Evolutionary conservation across 1,140 invertebrate genomes (phyloP).

Genomic region (Drosophila kanapiae): DNA sequence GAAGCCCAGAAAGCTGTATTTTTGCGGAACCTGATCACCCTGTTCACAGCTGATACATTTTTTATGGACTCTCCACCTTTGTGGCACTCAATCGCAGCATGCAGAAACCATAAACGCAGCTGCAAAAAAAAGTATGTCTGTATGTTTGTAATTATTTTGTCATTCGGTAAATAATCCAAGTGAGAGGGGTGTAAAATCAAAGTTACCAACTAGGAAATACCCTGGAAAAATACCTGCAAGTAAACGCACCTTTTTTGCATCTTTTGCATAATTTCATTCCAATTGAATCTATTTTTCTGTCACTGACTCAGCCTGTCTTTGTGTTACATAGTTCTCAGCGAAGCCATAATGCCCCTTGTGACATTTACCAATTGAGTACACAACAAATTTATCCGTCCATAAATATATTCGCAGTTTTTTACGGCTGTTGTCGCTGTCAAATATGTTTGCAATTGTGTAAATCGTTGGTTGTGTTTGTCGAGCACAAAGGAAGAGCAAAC

Average conservation of each 20-base stretch:
- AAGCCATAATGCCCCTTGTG: neutral
- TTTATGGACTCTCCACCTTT: constrained; percentile 46
- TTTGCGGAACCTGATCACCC: constrained; percentile 21
- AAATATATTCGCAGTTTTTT: constrained; percentile 48
- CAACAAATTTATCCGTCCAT: constrained; percentile 53
- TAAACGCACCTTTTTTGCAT: neutral
- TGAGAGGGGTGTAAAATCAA: neutral
- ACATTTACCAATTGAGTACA: constrained; percentile 37
- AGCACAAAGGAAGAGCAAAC: constrained; percentile 52
- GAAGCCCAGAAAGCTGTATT: too few relatives aligned
- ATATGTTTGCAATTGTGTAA: constrained; percentile 53
- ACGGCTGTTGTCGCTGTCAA: constrained; percentile 43
- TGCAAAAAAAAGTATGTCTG: constrained; percentile 37
- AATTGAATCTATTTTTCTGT: too few relatives aligned
- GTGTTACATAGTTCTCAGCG: neutral
- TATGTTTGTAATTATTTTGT: constrained; percentile 62
- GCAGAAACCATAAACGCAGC: constrained; percentile 38
- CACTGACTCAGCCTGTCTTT: neutral
- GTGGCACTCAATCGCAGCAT: constrained; percentile 52
- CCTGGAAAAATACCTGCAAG: neutral
- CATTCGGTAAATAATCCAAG: constrained; percentile 43
- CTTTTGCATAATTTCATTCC: neutral
- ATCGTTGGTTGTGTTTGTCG: constrained; percentile 51
- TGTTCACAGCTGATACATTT: constrained; percentile 32
- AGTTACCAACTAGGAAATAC: neutral